Conservation (phyloP, 1,140 invertebrate genomes). For the Pinna nobilis region DNA sequence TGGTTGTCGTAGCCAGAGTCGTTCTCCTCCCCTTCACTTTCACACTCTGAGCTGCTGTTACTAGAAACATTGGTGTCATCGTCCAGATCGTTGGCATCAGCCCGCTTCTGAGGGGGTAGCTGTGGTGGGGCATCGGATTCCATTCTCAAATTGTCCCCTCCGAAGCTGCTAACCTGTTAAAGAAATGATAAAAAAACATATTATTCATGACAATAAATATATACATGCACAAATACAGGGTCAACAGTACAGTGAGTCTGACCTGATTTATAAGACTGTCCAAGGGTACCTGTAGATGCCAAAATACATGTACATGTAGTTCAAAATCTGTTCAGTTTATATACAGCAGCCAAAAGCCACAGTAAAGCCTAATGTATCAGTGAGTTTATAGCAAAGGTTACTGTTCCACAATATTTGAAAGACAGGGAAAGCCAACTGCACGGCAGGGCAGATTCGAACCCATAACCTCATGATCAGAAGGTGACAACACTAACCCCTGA, state of each 20-base stretch:
- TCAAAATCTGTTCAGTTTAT: no score
- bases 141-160: neutral
- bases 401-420: no score
- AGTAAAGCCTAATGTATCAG: no score
- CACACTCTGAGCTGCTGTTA: constrained; percentile 50
- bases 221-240: neutral
- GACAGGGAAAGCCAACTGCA: no score
- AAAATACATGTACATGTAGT: no score
- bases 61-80: constrained; percentile 28
- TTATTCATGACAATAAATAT: neutral
- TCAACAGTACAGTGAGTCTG: neutral
- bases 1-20: constrained; percentile 35
- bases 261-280: no score
- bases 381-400: no score
- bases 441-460: no score
- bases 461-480: no score
- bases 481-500: no score
- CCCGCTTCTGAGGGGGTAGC: neutral
- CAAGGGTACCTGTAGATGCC: no score
- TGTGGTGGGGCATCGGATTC: neutral
- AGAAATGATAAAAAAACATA: neutral
- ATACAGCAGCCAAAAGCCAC: no score
- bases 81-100: constrained; percentile 1
- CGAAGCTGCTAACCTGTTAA: neutral
- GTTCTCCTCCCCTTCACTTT: constrained; percentile 51